phyloP scores from a whole-genome alignment of 2,888 invertebrate species.

The Sminthurinus aureus region DNA sequence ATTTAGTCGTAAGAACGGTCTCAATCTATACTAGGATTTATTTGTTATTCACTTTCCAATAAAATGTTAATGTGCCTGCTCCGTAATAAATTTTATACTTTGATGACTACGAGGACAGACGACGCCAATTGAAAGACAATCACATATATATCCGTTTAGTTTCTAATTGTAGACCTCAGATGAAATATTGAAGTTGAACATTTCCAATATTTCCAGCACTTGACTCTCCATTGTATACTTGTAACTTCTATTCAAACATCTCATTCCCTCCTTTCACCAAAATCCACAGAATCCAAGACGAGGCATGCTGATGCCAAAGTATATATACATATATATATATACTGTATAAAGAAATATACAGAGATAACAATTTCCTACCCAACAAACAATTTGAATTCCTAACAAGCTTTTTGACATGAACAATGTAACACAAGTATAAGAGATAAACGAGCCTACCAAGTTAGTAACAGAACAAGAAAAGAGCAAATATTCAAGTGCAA shows the following conservation, averaged over 20 bases:
- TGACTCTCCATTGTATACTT: conserved; percentile 27
- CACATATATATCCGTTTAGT: conserved; percentile 38
- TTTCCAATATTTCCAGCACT: conserved; percentile 17
- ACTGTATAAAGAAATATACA: no score
- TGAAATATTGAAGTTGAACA: conserved; percentile 39
- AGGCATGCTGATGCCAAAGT: no score
- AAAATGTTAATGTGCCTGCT: conserved; percentile 59
- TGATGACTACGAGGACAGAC: conserved; percentile 5
- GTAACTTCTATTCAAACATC: not conserved
- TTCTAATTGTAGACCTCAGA: conserved; percentile 44
- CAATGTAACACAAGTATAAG: conserved; percentile 4
- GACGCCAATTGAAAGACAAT: conserved; percentile 44
- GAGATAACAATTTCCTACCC: not conserved
- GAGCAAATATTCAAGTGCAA: conserved; percentile 19
- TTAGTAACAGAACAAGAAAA: not conserved
- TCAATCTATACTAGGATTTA: conserved; percentile 51
- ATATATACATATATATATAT: no score
- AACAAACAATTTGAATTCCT: conserved; percentile 41
- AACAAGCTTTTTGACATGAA: conserved; percentile 20
- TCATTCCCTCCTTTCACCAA: not conserved
- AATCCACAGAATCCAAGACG: no score
- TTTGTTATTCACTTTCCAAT: conserved; percentile 60
- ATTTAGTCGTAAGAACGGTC: not conserved
- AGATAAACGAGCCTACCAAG: not conserved
- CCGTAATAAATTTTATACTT: conserved; percentile 51